A percentile compares a stretch with the other conserved stretches of the same genome.
phyloP scores from a whole-genome alignment of 2,888 invertebrate genomes.

The Anagyrus pseudococci region DNA sequence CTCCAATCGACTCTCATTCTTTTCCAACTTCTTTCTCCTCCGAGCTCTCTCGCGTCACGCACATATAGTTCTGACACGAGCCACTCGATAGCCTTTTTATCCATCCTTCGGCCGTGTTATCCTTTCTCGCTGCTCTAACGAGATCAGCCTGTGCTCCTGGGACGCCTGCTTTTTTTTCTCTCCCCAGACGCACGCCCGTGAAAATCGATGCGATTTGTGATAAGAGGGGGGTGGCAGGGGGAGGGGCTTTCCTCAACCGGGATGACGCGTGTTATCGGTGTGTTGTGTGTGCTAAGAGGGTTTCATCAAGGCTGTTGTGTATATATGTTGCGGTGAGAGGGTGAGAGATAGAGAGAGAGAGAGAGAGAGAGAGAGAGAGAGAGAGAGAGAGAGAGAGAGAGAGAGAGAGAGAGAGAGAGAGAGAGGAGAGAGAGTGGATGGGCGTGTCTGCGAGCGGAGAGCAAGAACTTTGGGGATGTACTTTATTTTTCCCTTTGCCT shows the following conservation, averaged over 20 bases:
- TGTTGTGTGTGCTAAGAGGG: too few relatives aligned
- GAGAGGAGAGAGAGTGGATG: constrained; percentile 10
- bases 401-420: too few relatives aligned
- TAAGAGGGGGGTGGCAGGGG: too few relatives aligned
- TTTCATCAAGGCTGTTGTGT: too few relatives aligned
- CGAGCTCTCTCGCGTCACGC: constrained; percentile 12
- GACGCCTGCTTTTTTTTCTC: background rate
- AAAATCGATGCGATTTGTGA: constrained; percentile 12
- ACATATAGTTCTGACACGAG: too few relatives aligned
- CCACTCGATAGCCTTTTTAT: background rate
- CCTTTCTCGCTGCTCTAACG: background rate
- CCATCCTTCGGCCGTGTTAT: background rate
- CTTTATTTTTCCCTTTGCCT: constrained; percentile 20
- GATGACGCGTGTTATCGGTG: too few relatives aligned
- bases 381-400: too few relatives aligned
- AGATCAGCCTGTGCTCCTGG: background rate
- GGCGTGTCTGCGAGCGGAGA: constrained; percentile 11
- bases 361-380: too few relatives aligned
- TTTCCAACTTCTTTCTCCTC: constrained; percentile 8
- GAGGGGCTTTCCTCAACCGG: too few relatives aligned
- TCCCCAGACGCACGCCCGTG: too few relatives aligned
- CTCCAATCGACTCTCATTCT: constrained; percentile 47
- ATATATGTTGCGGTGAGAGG: too few relatives aligned
- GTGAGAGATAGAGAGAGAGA: too few relatives aligned
- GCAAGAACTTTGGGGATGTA: constrained; percentile 17